These are phyloP conservation scores for Scelioninae gen. 2 DNA, from an alignment of 2,888 invertebrate genomes.

Conservation along the genomic window DNA sequence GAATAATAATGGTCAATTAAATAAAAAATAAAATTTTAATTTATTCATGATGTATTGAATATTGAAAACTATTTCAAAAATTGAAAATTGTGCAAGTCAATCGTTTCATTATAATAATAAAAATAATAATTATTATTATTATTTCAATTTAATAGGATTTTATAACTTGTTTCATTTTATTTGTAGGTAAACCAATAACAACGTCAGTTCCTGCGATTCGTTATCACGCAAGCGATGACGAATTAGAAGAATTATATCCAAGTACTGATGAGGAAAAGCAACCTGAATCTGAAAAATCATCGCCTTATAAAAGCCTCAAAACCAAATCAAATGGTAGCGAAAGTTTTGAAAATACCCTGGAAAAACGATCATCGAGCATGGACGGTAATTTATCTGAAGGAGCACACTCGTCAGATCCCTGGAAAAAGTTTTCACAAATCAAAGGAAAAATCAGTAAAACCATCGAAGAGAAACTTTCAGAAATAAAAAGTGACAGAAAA, in stretches of 20 bases:
- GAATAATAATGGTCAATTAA: too few relatives aligned
- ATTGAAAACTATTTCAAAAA: too few relatives aligned
- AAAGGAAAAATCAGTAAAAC: conserved; percentile 86
- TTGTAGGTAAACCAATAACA: conserved; percentile 74
- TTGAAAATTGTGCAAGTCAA: too few relatives aligned
- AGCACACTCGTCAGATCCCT: conserved; percentile 80
- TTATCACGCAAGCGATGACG: conserved; percentile 87
- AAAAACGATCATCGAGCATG: conserved; percentile 80
- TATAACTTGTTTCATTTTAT: not conserved
- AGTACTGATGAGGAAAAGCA: conserved; percentile 78
- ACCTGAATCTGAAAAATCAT: conserved; percentile 73
- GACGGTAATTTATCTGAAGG: conserved; percentile 76
- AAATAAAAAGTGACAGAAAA: conserved; percentile 80
- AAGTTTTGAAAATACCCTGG: conserved; percentile 71
- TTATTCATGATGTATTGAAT: too few relatives aligned
- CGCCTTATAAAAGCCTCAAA: conserved; percentile 73
- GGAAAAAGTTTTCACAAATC: conserved; percentile 84
- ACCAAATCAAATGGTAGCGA: conserved; percentile 75
- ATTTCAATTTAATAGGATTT: too few relatives aligned
- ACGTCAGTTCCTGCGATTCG: conserved; percentile 79
- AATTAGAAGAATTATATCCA: conserved; percentile 82
- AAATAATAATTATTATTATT: too few relatives aligned
- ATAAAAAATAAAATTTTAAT: too few relatives aligned
- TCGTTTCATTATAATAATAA: too few relatives aligned
- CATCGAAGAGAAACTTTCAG: conserved; percentile 85